Evolutionary conservation across 2,888 invertebrate genomes (phyloP).

Genomic region (Zygogramma bicolorata): DNA sequence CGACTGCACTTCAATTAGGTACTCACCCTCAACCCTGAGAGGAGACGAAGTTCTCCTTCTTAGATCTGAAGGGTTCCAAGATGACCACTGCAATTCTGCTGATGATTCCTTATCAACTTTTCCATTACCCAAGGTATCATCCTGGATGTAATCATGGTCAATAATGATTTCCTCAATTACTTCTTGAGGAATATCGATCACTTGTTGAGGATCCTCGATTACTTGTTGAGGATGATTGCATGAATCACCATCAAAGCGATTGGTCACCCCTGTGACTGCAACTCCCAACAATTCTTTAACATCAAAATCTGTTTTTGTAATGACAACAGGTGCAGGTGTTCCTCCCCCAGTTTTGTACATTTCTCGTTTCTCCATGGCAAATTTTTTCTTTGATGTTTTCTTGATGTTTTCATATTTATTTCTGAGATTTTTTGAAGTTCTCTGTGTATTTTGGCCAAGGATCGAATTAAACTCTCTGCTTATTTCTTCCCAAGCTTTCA

Average conservation of each 20-base stretch:
- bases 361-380: conserved; percentile 3
- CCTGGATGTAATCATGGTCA: neutral
- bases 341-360: conserved; percentile 16
- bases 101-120: neutral
- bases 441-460: neutral
- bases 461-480: conserved; percentile 8
- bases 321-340: neutral
- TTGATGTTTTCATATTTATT: conserved; percentile 9
- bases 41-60: neutral
- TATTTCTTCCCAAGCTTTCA: conserved; percentile 12
- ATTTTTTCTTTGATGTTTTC: conserved; percentile 3
- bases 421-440: conserved; percentile 9
- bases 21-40: neutral
- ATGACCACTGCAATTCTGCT: neutral
- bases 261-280: conserved; percentile 6
- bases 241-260: neutral
- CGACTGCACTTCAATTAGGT: neutral
- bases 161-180: neutral
- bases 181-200: too few relatives aligned
- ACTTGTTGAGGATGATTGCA: too few relatives aligned
- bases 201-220: too few relatives aligned
- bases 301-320: conserved; percentile 1
- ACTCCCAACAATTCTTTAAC: conserved; percentile 13
- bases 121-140: neutral
- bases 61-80: neutral